Percentiles rank a stretch among this genome's conserved stretches.
phyloP scores from a whole-genome alignment of 2,888 invertebrate species.

The Plemyria rubiginata region DNA sequence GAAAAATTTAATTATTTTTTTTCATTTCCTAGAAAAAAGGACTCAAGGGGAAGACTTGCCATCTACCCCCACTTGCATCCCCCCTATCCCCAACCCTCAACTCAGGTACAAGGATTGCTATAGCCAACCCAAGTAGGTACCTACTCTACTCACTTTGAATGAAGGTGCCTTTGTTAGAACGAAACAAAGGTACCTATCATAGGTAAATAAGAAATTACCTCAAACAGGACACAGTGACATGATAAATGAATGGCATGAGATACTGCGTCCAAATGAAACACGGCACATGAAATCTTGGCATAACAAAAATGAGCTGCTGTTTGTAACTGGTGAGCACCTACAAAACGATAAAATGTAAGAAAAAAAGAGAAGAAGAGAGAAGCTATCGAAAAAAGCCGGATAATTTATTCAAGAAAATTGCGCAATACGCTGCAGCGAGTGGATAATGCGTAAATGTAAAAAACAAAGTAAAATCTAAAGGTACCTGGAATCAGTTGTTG shows the following conservation, averaged over 20 bases:
- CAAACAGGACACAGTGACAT: slow-evolving; percentile 62
- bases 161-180: neutral
- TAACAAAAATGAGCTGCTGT: slow-evolving; percentile 36
- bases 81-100: too few species aligned
- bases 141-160: slow-evolving; percentile 9
- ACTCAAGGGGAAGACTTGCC: too few species aligned
- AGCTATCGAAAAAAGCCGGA: slow-evolving; percentile 42
- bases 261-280: slow-evolving; percentile 43
- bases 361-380: neutral
- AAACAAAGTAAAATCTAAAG: slow-evolving; percentile 30
- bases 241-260: slow-evolving; percentile 57
- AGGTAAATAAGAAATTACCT: slow-evolving; percentile 58
- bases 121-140: too few species aligned
- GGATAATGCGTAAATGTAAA: slow-evolving; percentile 36
- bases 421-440: slow-evolving; percentile 56
- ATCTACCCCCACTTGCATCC: too few species aligned
- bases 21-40: too few species aligned
- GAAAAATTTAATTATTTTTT: too few species aligned
- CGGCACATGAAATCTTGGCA: slow-evolving; percentile 37
- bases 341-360: slow-evolving; percentile 26
- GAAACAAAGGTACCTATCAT: neutral
- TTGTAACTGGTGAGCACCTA: slow-evolving; percentile 32
- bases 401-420: slow-evolving; percentile 59
- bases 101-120: too few species aligned
- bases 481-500: slow-evolving; percentile 70